These are phyloP conservation scores for Erythrolamprus reginae DNA, from an alignment of 2,113 vertebrate species.

Conservation along the genomic window DNA sequence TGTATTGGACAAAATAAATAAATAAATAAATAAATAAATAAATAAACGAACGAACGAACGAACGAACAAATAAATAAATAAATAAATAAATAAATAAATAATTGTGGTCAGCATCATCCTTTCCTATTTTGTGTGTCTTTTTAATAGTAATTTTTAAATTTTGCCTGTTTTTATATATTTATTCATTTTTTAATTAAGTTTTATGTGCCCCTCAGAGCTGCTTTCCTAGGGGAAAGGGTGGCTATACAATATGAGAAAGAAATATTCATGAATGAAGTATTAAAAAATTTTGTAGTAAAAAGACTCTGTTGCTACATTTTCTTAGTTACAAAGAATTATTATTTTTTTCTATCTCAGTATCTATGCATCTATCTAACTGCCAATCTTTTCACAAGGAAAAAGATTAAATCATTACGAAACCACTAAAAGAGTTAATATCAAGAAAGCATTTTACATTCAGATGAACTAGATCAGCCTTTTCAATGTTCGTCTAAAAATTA, in stretches of 20 bases:
- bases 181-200: not conserved
- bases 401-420: conserved; percentile 3
- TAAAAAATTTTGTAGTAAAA: not conserved
- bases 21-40: too few relatives aligned
- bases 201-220: not conserved
- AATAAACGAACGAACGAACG: too few relatives aligned
- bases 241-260: not conserved
- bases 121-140: not conserved
- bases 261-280: not conserved
- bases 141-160: not conserved
- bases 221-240: not conserved
- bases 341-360: not conserved
- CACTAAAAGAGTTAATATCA: not conserved
- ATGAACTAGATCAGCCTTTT: not conserved
- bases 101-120: not conserved
- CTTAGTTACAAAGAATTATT: not conserved
- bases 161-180: not conserved
- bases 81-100: too few relatives aligned
- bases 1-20: too few relatives aligned
- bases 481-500: conserved; percentile 17
- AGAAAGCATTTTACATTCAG: conserved; percentile 1
- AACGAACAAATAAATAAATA: too few relatives aligned
- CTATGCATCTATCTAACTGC: not conserved
- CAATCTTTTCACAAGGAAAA: not conserved
- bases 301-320: not conserved